These are phyloP conservation scores for Strigamia transsilvanica DNA, from an alignment of 2,888 invertebrate species.

Conservation along the genomic window DNA sequence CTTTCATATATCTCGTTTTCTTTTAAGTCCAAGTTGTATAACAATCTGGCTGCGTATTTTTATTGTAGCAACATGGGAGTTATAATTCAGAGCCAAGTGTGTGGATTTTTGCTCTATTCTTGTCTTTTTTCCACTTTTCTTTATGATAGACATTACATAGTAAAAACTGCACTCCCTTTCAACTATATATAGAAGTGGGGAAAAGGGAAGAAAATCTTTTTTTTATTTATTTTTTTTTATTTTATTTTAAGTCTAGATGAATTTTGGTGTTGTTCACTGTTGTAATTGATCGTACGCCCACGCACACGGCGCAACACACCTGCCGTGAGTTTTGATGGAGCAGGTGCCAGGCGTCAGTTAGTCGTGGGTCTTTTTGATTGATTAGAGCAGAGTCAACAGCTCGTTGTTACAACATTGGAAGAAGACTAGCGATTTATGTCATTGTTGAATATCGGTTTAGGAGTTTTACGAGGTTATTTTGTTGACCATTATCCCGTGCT, in stretches of 20 bases:
- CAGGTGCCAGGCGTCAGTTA: constrained; percentile 8
- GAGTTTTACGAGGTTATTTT: no score
- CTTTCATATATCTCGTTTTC: no score
- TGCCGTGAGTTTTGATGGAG: constrained; percentile 2
- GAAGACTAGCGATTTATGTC: background rate
- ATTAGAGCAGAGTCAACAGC: background rate
- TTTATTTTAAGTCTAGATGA: background rate
- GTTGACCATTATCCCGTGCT: no score
- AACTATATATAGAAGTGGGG: background rate
- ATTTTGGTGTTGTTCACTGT: constrained; percentile 2
- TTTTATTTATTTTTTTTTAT: background rate
- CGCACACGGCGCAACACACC: background rate
- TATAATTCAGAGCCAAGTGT: background rate
- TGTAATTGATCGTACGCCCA: constrained; percentile 8
- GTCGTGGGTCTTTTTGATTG: constrained; percentile 1
- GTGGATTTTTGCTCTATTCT: constrained; percentile 8
- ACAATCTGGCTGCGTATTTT: constrained; percentile 3
- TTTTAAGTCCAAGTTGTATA: background rate
- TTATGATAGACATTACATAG: constrained; percentile 8
- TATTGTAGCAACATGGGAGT: constrained; percentile 8
- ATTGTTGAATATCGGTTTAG: background rate
- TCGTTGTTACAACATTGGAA: no score
- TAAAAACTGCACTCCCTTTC: background rate
- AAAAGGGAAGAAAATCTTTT: background rate
- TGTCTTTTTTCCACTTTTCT: constrained; percentile 8